Evolutionary conservation across 2,113 vertebrate species (phyloP).

Genomic region (Aythya baeri): DNA sequence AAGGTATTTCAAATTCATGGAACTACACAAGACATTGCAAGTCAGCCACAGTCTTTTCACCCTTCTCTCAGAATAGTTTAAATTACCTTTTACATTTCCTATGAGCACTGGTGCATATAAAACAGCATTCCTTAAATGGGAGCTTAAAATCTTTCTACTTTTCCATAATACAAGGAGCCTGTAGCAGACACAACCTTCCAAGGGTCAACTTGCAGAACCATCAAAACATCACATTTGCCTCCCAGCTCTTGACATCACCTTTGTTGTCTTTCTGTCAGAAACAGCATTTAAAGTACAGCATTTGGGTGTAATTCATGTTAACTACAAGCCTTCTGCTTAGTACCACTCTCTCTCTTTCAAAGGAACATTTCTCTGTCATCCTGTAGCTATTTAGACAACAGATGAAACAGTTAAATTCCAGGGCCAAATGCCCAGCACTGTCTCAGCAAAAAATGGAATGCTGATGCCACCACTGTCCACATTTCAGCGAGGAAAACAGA

Average conservation of each 20-base stretch:
- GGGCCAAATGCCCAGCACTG: not conserved
- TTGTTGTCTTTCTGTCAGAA: not conserved
- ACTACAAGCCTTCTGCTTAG: not conserved
- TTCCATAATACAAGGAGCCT: not conserved
- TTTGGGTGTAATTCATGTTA: not conserved
- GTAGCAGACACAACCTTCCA: not conserved
- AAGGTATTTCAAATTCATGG: not conserved
- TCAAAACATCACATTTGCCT: not conserved
- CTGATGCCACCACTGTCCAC: not conserved
- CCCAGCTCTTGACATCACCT: not conserved
- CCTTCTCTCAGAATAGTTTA: not conserved
- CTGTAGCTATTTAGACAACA: not conserved
- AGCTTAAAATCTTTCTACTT: not conserved
- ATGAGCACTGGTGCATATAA: not conserved
- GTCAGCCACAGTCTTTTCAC: not conserved
- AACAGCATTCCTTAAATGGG: not conserved
- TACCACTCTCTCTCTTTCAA: not conserved
- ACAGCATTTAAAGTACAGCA: not conserved
- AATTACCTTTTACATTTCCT: not conserved
- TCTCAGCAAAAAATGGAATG: not conserved
- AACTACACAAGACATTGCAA: not conserved
- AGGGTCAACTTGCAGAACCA: not conserved
- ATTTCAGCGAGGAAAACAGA: not conserved
- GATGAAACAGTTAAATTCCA: not conserved
- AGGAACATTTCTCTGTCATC: not conserved